phyloP scores from a whole-genome alignment of 30 jellyfish, hydroid and myxozoan species.

The Cassiopea xamachana region DNA sequence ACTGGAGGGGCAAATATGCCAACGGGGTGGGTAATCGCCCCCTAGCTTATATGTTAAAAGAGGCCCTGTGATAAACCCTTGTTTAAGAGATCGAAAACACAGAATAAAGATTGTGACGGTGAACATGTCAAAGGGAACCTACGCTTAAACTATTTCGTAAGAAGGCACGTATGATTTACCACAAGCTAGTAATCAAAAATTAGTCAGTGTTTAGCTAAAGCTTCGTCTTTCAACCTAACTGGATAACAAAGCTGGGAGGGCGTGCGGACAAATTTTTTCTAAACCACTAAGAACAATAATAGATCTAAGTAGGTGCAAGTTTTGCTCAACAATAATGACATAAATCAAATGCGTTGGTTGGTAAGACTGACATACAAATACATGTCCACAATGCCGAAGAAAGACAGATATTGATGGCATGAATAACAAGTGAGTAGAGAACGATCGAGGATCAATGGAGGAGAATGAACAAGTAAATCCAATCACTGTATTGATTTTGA shows the following conservation, averaged over 20 bases:
- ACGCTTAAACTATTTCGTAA: neutral
- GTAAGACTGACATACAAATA: neutral
- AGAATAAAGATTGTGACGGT: too few species aligned
- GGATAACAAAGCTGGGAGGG: constrained; percentile 43
- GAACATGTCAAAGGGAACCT: too few species aligned
- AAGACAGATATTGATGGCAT: neutral
- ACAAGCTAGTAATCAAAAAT: constrained; percentile 28
- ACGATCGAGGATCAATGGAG: neutral
- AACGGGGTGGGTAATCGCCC: too few species aligned
- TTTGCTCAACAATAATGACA: neutral
- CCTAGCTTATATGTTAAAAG: too few species aligned
- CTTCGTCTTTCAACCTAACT: constrained; percentile 28
- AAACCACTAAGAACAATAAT: constrained; percentile 9
- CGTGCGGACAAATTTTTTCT: constrained; percentile 30
- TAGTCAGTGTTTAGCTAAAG: constrained; percentile 8
- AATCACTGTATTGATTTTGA: constrained; percentile 8
- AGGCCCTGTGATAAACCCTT: too few species aligned
- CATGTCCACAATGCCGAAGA: neutral
- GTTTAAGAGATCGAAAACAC: too few species aligned
- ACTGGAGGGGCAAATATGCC: too few species aligned
- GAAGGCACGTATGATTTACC: neutral
- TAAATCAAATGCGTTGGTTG: neutral
- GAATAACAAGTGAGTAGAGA: neutral
- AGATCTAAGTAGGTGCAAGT: constrained; percentile 14
- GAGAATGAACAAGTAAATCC: neutral